A percentile compares a stretch with the other conserved stretches of the same genome.
Evolutionary conservation across 37 sponge, comb jelly and placozoan species (phyloP).

Genomic region (Tethya wilhelma): DNA sequence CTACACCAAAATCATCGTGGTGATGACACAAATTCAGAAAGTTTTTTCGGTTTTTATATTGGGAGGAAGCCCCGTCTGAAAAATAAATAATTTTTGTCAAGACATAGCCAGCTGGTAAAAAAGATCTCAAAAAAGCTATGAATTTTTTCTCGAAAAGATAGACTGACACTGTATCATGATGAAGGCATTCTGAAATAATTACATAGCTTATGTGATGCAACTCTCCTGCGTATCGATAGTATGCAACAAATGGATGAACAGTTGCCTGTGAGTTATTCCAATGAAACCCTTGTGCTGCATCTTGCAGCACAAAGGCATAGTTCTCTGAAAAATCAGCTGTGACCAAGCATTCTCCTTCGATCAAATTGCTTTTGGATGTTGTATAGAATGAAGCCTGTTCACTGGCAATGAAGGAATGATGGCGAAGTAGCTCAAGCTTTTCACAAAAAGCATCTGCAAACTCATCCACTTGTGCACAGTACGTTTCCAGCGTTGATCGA

Average conservation of each 20-base stretch:
- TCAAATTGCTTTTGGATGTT: neutral
- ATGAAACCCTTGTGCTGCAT: conserved; percentile 58
- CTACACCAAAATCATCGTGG: conserved; percentile 40
- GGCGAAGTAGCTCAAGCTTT: conserved; percentile 8
- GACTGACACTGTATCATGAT: conserved; percentile 53
- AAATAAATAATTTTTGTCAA: conserved; percentile 47
- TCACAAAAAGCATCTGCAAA: conserved; percentile 26
- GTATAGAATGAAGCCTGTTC: conserved; percentile 17
- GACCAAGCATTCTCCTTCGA: neutral
- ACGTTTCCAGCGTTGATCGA: conserved; percentile 29
- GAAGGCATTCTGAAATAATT: conserved; percentile 47
- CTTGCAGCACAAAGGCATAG: conserved; percentile 60
- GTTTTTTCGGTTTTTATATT: no score
- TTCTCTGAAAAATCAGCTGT: conserved; percentile 54
- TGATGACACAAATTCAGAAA: conserved; percentile 41
- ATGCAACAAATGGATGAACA: conserved; percentile 40
- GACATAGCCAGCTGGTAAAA: neutral
- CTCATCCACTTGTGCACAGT: neutral
- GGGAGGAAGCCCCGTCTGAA: conserved; percentile 45
- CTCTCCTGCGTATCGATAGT: conserved; percentile 26
- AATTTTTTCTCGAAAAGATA: conserved; percentile 33
- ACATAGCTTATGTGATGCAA: conserved; percentile 41
- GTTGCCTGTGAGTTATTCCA: conserved; percentile 71
- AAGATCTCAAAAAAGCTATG: conserved; percentile 24
- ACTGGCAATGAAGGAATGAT: conserved; percentile 23